Conservation (phyloP, 2,113 vertebrate species). For the Haliaeetus leucogaster region DNA sequence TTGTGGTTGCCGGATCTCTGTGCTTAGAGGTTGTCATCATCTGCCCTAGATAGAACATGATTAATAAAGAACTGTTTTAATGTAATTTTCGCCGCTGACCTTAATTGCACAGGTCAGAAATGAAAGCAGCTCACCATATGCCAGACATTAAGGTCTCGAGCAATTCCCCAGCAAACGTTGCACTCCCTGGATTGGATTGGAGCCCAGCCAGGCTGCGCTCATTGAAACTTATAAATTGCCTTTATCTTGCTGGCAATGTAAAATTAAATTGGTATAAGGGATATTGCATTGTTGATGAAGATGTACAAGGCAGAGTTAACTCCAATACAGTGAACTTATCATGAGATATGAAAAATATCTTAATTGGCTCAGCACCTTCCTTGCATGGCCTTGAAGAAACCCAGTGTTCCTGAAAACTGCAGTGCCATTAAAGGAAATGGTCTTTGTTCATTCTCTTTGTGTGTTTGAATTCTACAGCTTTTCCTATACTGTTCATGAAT, state of each 20-base stretch:
- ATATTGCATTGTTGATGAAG: conserved; percentile 64
- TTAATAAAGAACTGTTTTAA: conserved; percentile 63
- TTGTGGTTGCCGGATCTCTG: not conserved
- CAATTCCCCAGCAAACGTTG: conserved; percentile 56
- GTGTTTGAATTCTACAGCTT: not conserved
- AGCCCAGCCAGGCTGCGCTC: conserved; percentile 44
- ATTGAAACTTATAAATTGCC: conserved; percentile 66
- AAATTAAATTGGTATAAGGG: conserved; percentile 62
- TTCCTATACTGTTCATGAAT: not conserved
- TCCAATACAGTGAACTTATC: conserved; percentile 35
- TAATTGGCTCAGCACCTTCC: conserved; percentile 51
- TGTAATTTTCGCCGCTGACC: conserved; percentile 59
- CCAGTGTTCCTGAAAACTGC: conserved; percentile 15
- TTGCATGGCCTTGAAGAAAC: conserved; percentile 26
- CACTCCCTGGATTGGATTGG: conserved; percentile 56
- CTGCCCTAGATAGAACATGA: conserved; percentile 46
- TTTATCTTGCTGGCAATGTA: conserved; percentile 63
- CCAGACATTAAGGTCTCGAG: conserved; percentile 58
- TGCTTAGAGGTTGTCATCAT: conserved; percentile 33
- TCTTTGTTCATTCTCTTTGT: conserved; percentile 9
- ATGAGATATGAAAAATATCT: conserved; percentile 24
- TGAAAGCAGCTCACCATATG: conserved; percentile 63
- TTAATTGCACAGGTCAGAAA: conserved; percentile 63
- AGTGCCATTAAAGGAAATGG: not conserved
- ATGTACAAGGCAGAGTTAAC: conserved; percentile 60